Base-by-base conservation (phyloP, 2,888 invertebrate genomes). In the Polyploca ridens region DNA sequence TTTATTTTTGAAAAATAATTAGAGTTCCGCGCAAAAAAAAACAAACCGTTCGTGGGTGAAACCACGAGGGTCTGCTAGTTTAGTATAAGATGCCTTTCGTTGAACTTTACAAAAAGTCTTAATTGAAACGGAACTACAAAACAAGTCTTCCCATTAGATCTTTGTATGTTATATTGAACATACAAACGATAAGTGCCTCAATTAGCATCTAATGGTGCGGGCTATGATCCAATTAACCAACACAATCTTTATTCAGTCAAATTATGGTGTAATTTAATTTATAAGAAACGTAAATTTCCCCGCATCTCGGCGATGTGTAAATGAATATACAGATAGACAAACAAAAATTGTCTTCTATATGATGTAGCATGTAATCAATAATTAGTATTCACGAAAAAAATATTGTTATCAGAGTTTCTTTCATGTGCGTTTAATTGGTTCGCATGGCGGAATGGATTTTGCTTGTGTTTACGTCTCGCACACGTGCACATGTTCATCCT, bases 141-240 rank as follows among this genome's bases (percentile, higher is more conserved):
- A 38, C 38, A 38, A 38, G 0, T 38, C 38, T 8, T 8, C 10
- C 38, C 10, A 10, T 38, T 38, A 38, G 7, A 38, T 10, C 38
- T 0, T 33, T 27, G 27, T 27, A 35, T 10, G 19, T 16, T 38
- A 38, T 5, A 60, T 59, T 35, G 38, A 60, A 60, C 38, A 38
- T 16, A 60, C 59, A 60, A 38, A 38, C 38, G 33, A 38, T 60
- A 59, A 79, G 80, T 82, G 81, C 86, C 75, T 75, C 81, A 83
- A 86, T 87, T 87, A 87, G 79, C 72, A 73, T 68, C 76, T 85
- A 86, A 86, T 86, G 84, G 88, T 90, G 88, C 90, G 90, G 90
- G 91, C 83, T 79, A 82, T 84, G 83, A 89, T 88, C 83, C 83
- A 84, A 89, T 90, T 88, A 86, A 72, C 72, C 68, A 68, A 70